Base-by-base conservation (phyloP, 2,113 vertebrate species). In the Gasterosteus aculeatus region DNA sequence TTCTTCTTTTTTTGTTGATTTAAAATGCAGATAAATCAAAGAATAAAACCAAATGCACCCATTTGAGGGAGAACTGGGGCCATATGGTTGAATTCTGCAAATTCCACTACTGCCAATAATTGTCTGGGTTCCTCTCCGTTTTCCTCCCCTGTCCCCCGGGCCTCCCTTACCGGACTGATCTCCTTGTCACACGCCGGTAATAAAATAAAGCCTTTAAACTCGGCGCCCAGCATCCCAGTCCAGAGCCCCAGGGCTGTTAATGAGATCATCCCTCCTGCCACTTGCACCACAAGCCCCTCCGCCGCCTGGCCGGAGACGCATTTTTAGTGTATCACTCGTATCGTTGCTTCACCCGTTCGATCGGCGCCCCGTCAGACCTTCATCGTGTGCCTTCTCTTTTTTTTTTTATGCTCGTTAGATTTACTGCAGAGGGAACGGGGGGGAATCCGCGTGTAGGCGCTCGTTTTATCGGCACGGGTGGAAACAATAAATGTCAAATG, bases 291-390 rank as follows among this genome's bases (percentile, higher is more conserved):
- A 0, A 51, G 56, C 64, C 51, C 10, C 53, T 19, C 35, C 29
- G 44, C 16, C 5, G 10, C 22, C 16, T 51, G 39, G 53, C 39
- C 65, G 68, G 10, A 5, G 3, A 29, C 6, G 31, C 60, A 67
- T 83, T 82, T n/a, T 38, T 77, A 69, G 14, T 22, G 58, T 42
- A 59, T 59, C 11, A 46, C 51, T 59, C 16, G 31, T 70, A 10
- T 42, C 65, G 66, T 61, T 7, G 3, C 80, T 49, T 75, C 76
- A 60, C 73, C 60, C 22, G 54, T 83, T 31, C 51, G 59, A n/a
- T 69, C 71, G 81, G 39, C 60, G 73, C 1, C 56, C 56, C 78
- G 14, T 73, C 65, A 69, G 39, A 57, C 46, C 14, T 64, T 26
- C 61, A 63, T 74, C 80, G 12, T 51, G 31, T 16, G 42, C 10